Percentiles rank a stretch among this genome's conserved stretches.
phyloP scores from a whole-genome alignment of 2,888 invertebrate genomes.

The Mactromeris polynyma region DNA sequence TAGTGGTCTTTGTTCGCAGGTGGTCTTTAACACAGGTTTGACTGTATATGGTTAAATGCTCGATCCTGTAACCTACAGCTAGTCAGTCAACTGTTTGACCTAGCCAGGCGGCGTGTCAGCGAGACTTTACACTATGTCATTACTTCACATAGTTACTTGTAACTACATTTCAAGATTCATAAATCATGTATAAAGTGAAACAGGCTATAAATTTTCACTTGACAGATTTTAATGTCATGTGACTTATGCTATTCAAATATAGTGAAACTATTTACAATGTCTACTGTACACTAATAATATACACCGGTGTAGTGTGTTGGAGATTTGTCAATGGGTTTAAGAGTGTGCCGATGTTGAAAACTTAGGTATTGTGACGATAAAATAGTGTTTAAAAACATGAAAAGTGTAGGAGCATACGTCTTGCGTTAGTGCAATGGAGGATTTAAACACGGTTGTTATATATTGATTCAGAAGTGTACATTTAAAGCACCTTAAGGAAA shows the following conservation, averaged over 20 bases:
- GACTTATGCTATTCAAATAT: constrained; percentile 60
- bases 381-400: constrained; percentile 13
- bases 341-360: constrained; percentile 12
- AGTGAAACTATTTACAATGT: constrained; percentile 46
- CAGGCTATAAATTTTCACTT: constrained; percentile 55
- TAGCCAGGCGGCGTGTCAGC: not conserved
- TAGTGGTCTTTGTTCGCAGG: too few species aligned
- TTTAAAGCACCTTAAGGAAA: not conserved
- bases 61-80: too few species aligned
- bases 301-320: constrained; percentile 13
- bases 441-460: not conserved
- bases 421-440: not conserved
- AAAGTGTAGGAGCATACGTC: not conserved
- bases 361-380: constrained; percentile 28
- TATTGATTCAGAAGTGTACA: not conserved
- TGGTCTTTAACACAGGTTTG: too few species aligned
- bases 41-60: too few species aligned
- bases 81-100: not conserved
- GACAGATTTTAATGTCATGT: constrained; percentile 48
- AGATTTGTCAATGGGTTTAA: constrained; percentile 30
- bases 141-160: not conserved
- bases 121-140: not conserved
- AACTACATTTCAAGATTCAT: not conserved
- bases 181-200: constrained; percentile 34
- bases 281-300: constrained; percentile 28